These are phyloP conservation scores for Oligia strigilis DNA, from an alignment of 2,888 invertebrate genomes.

Conservation along the genomic window DNA sequence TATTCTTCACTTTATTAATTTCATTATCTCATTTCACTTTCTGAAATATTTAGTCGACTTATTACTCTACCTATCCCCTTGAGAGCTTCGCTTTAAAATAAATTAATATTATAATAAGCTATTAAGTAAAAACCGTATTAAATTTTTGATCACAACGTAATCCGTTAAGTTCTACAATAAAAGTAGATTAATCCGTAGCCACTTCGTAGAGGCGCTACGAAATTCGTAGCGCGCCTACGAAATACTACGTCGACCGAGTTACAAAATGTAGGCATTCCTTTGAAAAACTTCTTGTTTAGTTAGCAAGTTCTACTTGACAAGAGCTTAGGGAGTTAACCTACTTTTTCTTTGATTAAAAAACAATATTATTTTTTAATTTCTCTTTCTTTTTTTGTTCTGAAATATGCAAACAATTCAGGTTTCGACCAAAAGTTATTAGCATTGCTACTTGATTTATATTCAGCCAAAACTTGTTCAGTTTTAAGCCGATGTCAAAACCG, in stretches of 20 bases:
- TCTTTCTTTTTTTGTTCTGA: constrained; percentile 22
- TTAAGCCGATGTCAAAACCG: not conserved
- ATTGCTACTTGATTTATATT: constrained; percentile 24
- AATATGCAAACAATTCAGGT: constrained; percentile 7
- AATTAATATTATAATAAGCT: constrained; percentile 11
- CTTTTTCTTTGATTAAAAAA: constrained; percentile 42
- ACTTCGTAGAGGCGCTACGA: constrained; percentile 42
- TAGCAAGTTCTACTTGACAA: constrained; percentile 35
- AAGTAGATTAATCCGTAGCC: constrained; percentile 36
- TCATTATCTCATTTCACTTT: not conserved
- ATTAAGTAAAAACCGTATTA: constrained; percentile 7
- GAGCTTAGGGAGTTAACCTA: constrained; percentile 41
- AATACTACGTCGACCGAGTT: constrained; percentile 15
- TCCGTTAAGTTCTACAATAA: constrained; percentile 27
- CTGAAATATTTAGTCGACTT: constrained; percentile 9
- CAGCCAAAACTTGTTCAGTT: not conserved
- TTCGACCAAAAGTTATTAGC: constrained; percentile 4
- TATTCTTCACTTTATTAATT: not conserved
- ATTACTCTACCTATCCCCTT: not conserved
- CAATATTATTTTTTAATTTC: constrained; percentile 37
- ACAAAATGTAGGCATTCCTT: constrained; percentile 31
- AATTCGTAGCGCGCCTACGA: constrained; percentile 45
- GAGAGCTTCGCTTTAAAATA: constrained; percentile 1
- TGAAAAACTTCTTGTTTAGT: constrained; percentile 27
- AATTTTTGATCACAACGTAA: constrained; percentile 24